Percentiles rank a stretch among this genome's conserved stretches.
These are phyloP conservation scores for Cosmopolites sordidus DNA, from an alignment of 2,888 invertebrate genomes.

Conservation along the genomic window DNA sequence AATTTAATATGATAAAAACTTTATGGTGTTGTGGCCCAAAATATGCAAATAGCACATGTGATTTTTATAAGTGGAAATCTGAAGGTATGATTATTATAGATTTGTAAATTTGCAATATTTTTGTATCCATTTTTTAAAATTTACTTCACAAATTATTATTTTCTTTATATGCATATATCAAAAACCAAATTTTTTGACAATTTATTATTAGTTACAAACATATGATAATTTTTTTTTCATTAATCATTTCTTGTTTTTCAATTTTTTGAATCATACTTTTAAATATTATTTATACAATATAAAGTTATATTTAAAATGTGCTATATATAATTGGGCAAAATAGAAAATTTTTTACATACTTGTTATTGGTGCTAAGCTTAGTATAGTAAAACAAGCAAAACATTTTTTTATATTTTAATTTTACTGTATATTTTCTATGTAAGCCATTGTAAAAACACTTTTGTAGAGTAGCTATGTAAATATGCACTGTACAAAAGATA, in stretches of 20 bases:
- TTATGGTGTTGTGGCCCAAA: conserved; percentile 8
- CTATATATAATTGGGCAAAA: conserved; percentile 16
- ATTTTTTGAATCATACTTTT: too few species aligned
- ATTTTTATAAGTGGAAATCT: not conserved
- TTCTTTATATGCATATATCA: too few species aligned
- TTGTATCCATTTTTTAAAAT: too few species aligned
- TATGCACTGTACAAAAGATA: conserved; percentile 42
- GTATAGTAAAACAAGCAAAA: conserved; percentile 29
- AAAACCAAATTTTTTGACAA: too few species aligned
- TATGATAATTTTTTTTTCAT: not conserved
- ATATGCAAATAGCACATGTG: conserved; percentile 14
- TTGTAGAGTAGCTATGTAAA: conserved; percentile 22
- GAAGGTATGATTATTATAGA: too few species aligned
- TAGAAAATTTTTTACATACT: conserved; percentile 36
- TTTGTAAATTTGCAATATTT: too few species aligned
- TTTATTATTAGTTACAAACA: too few species aligned
- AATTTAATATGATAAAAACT: conserved; percentile 15
- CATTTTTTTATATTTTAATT: conserved; percentile 35
- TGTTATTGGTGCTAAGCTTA: conserved; percentile 47
- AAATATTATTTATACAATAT: not conserved
- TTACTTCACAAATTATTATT: too few species aligned
- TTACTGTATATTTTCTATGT: conserved; percentile 29
- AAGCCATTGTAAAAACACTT: conserved; percentile 22
- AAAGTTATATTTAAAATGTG: not conserved
- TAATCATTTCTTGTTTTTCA: not conserved